phyloP scores from a whole-genome alignment of 2,888 invertebrate genomes.

The Nomada lathburiana region DNA sequence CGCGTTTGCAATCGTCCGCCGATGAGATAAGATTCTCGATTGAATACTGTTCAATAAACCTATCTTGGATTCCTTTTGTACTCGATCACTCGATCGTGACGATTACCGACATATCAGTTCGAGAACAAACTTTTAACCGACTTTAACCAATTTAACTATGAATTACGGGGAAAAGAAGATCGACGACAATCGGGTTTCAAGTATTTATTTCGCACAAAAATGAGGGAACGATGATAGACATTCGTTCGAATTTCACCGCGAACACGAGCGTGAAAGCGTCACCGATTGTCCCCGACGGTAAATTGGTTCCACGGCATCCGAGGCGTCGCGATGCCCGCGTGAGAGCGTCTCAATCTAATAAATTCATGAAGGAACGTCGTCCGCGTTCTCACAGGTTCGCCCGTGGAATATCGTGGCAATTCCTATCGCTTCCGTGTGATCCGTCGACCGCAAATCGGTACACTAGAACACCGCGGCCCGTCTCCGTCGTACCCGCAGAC shows the following conservation, averaged over 20 bases:
- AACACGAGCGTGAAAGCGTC: slow-evolving; percentile 49
- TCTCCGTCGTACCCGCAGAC: slow-evolving; percentile 16
- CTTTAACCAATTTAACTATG: no score
- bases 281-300: slow-evolving; percentile 28
- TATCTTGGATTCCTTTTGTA: no score
- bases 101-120: no score
- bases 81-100: no score
- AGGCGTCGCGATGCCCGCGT: slow-evolving; percentile 55
- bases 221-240: not conserved
- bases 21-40: no score
- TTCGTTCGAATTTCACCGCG: slow-evolving; percentile 32
- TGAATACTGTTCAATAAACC: no score
- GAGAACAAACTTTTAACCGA: no score
- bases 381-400: slow-evolving; percentile 66
- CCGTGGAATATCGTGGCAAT: slow-evolving; percentile 58
- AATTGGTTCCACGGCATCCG: slow-evolving; percentile 44
- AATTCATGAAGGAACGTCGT: slow-evolving; percentile 66
- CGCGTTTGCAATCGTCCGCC: no score
- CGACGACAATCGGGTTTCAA: no score
- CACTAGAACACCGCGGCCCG: slow-evolving; percentile 34
- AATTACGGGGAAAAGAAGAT: no score
- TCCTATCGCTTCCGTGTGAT: slow-evolving; percentile 67
- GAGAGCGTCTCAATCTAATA: slow-evolving; percentile 76
- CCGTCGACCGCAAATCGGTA: slow-evolving; percentile 67
- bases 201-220: not conserved